Conservation (phyloP, 2,888 invertebrate genomes). For the Mesopsocus fuscifrons region DNA sequence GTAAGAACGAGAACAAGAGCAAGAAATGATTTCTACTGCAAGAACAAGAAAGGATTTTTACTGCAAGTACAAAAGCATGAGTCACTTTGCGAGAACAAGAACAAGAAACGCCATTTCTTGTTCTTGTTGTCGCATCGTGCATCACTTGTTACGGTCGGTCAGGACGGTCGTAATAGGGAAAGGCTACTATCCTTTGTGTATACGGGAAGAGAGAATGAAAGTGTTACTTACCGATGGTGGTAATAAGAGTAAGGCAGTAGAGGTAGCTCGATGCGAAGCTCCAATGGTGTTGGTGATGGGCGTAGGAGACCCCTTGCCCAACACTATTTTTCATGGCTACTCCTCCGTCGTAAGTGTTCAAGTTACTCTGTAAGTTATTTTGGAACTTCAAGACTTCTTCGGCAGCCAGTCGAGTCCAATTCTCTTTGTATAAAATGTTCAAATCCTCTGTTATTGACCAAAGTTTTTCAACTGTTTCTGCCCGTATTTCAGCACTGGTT, state of each 20-base stretch:
- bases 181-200: too few relatives aligned
- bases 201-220: too few relatives aligned
- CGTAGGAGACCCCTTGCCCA: constrained; percentile 16
- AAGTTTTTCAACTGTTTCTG: constrained; percentile 53
- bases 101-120: too few relatives aligned
- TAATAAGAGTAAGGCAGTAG: constrained; percentile 83
- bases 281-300: constrained; percentile 47
- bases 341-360: constrained; percentile 19
- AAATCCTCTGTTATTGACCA: constrained; percentile 76
- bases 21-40: too few relatives aligned
- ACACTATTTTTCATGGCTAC: constrained; percentile 13
- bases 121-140: too few relatives aligned
- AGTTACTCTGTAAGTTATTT: constrained; percentile 29
- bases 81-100: too few relatives aligned
- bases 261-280: constrained; percentile 82
- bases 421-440: constrained; percentile 76
- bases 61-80: too few relatives aligned
- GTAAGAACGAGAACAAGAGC: too few relatives aligned
- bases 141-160: too few relatives aligned
- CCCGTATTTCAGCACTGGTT: constrained; percentile 16
- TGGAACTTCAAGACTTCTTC: constrained; percentile 72
- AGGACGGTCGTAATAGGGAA: too few relatives aligned
- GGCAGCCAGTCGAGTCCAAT: constrained; percentile 80
- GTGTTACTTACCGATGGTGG: constrained; percentile 66
- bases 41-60: too few relatives aligned